A percentile compares a stretch with the other conserved stretches of the same genome.
These are phyloP conservation scores for Zeus faber DNA, from an alignment of 2,113 vertebrate species.

Conservation along the genomic window DNA sequence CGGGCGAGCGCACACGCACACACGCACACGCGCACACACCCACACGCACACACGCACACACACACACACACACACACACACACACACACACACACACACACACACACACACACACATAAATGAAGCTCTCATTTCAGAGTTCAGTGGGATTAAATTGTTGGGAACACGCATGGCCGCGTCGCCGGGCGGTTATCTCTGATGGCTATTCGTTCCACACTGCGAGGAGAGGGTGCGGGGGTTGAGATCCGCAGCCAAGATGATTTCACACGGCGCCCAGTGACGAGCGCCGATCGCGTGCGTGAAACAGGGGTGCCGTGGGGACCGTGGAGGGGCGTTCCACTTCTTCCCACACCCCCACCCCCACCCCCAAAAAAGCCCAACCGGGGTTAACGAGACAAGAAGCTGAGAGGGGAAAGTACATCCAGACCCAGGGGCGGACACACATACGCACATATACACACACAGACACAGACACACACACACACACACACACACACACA, in stretches of 20 bases:
- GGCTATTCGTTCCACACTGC: conserved; percentile 47
- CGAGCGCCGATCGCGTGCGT: conserved; percentile 26
- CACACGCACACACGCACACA: conserved; percentile 12
- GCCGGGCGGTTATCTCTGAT: conserved; percentile 50
- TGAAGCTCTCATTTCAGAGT: conserved; percentile 24
- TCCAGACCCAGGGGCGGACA: too few relatives aligned
- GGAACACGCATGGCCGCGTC: conserved; percentile 49
- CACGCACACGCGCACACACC: conserved; percentile 12
- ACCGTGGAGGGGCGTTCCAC: too few relatives aligned
- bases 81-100: conserved; percentile 19
- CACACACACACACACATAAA: conserved; percentile 9
- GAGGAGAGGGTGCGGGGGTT: conserved; percentile 3
- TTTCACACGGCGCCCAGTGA: conserved; percentile 56
- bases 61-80: conserved; percentile 21
- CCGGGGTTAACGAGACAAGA: too few relatives aligned
- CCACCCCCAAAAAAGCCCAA: too few relatives aligned
- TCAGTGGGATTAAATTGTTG: conserved; percentile 40
- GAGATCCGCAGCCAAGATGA: conserved; percentile 57
- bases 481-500: conserved; percentile 18
- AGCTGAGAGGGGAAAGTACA: too few relatives aligned
- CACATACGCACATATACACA: too few relatives aligned
- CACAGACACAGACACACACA: too few relatives aligned
- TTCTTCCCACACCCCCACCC: too few relatives aligned
- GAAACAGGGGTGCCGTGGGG: conserved; percentile 37
- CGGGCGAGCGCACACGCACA: conserved; percentile 11